phyloP scores from a whole-genome alignment of 2,888 invertebrate species.

The Lycia hirtaria region DNA sequence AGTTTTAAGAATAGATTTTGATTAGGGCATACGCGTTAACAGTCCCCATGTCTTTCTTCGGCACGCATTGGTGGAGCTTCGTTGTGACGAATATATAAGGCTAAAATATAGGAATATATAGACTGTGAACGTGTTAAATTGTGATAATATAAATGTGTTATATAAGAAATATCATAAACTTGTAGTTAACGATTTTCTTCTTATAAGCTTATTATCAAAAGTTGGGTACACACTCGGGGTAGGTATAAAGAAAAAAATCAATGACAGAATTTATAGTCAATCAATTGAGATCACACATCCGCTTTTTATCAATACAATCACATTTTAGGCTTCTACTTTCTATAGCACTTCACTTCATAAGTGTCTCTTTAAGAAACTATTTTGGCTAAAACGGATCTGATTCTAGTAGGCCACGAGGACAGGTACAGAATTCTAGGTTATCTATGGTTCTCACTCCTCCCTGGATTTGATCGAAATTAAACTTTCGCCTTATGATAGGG shows the following conservation, averaged over 20 bases:
- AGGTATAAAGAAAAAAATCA: constrained; percentile 44
- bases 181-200: not conserved
- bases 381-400: constrained; percentile 60
- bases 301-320: constrained; percentile 64
- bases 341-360: constrained; percentile 23
- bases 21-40: not conserved
- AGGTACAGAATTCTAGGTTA: constrained; percentile 49
- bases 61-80: too few species aligned
- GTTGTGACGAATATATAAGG: too few species aligned
- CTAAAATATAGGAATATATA: too few species aligned
- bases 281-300: constrained; percentile 75
- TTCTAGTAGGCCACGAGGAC: constrained; percentile 64
- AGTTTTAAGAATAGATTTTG: not conserved
- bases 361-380: constrained; percentile 45
- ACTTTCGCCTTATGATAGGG: constrained; percentile 14
- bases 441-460: constrained; percentile 54
- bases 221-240: constrained; percentile 50
- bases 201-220: constrained; percentile 30
- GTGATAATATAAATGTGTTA: too few species aligned
- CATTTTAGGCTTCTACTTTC: constrained; percentile 64
- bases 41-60: too few species aligned
- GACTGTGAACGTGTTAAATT: too few species aligned
- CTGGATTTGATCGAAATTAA: constrained; percentile 47
- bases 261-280: constrained; percentile 60
- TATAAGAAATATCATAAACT: too few species aligned